Evolutionary conservation across 2,797 vertebrate genomes (phyloP).

Genomic region (Falco peregrinus): DNA sequence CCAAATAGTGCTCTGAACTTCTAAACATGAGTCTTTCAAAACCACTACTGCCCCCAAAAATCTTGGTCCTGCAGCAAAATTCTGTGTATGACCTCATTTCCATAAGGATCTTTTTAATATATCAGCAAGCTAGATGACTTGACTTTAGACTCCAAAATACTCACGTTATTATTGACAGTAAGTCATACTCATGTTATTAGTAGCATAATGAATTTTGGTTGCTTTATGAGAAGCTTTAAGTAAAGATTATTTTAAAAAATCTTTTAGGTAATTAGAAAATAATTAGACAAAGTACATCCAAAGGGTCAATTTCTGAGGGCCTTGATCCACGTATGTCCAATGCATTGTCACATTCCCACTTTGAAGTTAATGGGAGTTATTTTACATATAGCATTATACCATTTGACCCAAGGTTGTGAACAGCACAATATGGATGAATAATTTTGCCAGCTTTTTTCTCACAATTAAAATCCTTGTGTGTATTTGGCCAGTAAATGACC

Average conservation of each 20-base stretch:
- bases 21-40: neutral
- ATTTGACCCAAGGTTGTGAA: neutral
- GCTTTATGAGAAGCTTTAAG: neutral
- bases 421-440: neutral
- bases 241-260: neutral
- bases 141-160: neutral
- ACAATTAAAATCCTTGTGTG: neutral
- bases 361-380: neutral
- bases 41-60: neutral
- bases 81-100: neutral
- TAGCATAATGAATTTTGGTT: neutral
- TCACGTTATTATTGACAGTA: neutral
- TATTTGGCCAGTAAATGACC: neutral
- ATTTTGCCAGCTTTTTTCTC: neutral
- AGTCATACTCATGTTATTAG: neutral
- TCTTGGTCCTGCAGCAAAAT: neutral
- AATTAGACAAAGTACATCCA: neutral
- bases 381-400: neutral
- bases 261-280: conserved; percentile 8
- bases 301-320: neutral
- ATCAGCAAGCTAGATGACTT: neutral
- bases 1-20: neutral
- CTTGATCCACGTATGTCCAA: neutral
- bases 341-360: neutral
- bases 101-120: neutral